Evolutionary conservation across 92 coral and sea anemone species (phyloP).

Genomic region (Hydrozoanthus gracilis): DNA sequence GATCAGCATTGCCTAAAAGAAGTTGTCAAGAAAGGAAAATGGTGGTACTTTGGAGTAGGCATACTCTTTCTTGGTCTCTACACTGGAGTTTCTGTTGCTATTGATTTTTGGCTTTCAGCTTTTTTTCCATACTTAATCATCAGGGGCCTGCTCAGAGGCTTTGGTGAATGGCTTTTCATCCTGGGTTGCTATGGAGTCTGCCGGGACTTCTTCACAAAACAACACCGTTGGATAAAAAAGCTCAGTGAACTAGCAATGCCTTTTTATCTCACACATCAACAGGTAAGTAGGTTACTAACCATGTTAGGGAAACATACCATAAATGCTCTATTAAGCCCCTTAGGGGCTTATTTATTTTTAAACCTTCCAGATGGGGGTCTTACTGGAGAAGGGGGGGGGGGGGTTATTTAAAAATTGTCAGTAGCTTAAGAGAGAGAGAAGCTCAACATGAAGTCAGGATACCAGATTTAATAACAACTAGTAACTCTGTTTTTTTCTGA

Average conservation of each 20-base stretch:
- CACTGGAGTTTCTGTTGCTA: neutral
- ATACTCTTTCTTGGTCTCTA: neutral
- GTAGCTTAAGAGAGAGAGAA: too few species aligned
- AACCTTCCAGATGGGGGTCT: neutral
- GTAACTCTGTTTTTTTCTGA: too few species aligned
- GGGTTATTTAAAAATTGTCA: too few species aligned
- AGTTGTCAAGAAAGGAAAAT: constrained; percentile 3
- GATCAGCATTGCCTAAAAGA: constrained; percentile 9
- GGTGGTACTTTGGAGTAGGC: constrained; percentile 10
- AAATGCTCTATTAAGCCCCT: neutral
- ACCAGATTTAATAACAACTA: too few species aligned
- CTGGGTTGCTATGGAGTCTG: constrained; percentile 21
- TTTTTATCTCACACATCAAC: constrained; percentile 17
- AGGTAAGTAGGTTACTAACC: neutral
- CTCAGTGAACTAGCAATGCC: constrained; percentile 25
- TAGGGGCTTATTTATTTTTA: neutral
- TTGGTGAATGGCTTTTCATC: constrained; percentile 24
- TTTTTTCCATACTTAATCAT: neutral
- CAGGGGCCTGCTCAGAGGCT: neutral
- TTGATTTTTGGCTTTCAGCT: neutral
- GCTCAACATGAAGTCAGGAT: too few species aligned
- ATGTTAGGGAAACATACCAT: neutral
- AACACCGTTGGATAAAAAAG: neutral
- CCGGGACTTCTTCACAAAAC: constrained; percentile 2
- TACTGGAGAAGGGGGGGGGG: too few species aligned